Percentiles rank a stretch among this genome's conserved stretches.
Conservation (phyloP, 2,797 vertebrate species). For the Sebastes trivittatus region DNA sequence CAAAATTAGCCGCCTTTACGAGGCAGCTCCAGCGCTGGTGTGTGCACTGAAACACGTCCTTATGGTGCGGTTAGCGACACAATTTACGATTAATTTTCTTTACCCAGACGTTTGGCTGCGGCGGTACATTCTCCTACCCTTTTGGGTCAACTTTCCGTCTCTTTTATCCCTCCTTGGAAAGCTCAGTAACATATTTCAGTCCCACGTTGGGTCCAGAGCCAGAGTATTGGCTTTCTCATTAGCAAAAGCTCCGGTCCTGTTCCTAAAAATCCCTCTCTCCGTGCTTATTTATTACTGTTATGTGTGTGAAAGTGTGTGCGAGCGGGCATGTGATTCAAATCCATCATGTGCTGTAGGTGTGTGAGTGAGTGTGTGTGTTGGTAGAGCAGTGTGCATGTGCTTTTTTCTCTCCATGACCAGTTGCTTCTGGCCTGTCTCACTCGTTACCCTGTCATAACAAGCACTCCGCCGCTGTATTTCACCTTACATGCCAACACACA, state of each 20-base stretch:
- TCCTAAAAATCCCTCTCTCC: slow-evolving; percentile 37
- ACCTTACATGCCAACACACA: slow-evolving; percentile 44
- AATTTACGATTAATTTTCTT: slow-evolving; percentile 63
- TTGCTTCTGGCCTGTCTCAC: slow-evolving; percentile 79
- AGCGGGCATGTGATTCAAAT: slow-evolving; percentile 37
- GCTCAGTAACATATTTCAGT: slow-evolving; percentile 53
- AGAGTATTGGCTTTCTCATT: slow-evolving; percentile 65
- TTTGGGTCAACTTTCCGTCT: slow-evolving; percentile 44
- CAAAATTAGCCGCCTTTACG: slow-evolving; percentile 47
- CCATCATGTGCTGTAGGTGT: slow-evolving; percentile 29
- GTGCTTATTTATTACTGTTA: slow-evolving; percentile 47
- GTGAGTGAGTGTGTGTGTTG: slow-evolving; percentile 18
- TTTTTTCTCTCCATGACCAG: slow-evolving; percentile 46
- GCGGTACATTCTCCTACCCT: slow-evolving; percentile 23
- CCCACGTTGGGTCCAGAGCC: slow-evolving; percentile 25
- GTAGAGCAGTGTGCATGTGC: slow-evolving; percentile 14
- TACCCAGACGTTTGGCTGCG: slow-evolving; percentile 39
- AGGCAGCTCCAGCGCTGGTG: slow-evolving; percentile 15
- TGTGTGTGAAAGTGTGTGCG: slow-evolving; percentile 34
- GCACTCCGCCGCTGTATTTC: slow-evolving; percentile 61
- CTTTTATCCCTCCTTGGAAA: slow-evolving; percentile 56
- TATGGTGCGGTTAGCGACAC: slow-evolving; percentile 24
- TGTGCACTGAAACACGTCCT: slow-evolving; percentile 24
- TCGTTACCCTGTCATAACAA: slow-evolving; percentile 80
- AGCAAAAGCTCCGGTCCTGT: slow-evolving; percentile 36